Evolutionary conservation across 2,888 invertebrate genomes (phyloP).

Genomic region (Lepetodrilus schrolli): DNA sequence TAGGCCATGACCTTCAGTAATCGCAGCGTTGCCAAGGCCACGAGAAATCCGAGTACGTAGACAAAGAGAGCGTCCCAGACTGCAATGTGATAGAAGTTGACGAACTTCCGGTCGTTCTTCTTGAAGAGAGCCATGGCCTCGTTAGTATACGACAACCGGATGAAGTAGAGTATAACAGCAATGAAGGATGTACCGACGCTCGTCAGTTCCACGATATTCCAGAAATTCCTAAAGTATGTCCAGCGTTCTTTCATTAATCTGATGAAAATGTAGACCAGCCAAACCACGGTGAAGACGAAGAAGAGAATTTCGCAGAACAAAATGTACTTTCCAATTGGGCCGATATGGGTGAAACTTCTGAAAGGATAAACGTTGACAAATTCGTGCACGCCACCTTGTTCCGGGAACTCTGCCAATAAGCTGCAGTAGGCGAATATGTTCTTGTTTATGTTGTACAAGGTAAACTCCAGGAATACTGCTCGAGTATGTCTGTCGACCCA

Average conservation of each 20-base stretch:
- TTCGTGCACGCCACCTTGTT: slow-evolving; percentile 60
- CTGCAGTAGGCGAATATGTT: slow-evolving; percentile 64
- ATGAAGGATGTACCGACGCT: slow-evolving; percentile 43
- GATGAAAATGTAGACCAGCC: slow-evolving; percentile 42
- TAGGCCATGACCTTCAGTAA: slow-evolving; percentile 58
- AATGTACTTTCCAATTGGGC: slow-evolving; percentile 47
- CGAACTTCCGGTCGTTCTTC: slow-evolving; percentile 54
- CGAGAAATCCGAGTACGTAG: slow-evolving; percentile 48
- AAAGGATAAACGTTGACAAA: slow-evolving; percentile 53
- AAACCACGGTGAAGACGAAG: slow-evolving; percentile 43
- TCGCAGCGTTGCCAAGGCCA: slow-evolving; percentile 54
- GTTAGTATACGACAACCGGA: slow-evolving; percentile 43
- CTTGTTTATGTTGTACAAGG: slow-evolving; percentile 60
- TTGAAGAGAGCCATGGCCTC: slow-evolving; percentile 49
- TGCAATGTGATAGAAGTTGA: slow-evolving; percentile 60
- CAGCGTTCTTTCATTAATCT: slow-evolving; percentile 43
- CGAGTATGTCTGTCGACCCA: slow-evolving; percentile 66
- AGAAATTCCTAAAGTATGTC: slow-evolving; percentile 47
- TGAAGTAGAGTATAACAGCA: slow-evolving; percentile 47
- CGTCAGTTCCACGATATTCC: slow-evolving; percentile 54
- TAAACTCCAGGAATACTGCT: slow-evolving; percentile 65
- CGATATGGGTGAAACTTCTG: slow-evolving; percentile 50
- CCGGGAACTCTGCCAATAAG: slow-evolving; percentile 64
- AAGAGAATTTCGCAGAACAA: slow-evolving; percentile 52
- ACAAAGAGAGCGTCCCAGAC: slow-evolving; percentile 57